phyloP scores from a whole-genome alignment of 2,797 vertebrate species.

The Liasis olivaceus region DNA sequence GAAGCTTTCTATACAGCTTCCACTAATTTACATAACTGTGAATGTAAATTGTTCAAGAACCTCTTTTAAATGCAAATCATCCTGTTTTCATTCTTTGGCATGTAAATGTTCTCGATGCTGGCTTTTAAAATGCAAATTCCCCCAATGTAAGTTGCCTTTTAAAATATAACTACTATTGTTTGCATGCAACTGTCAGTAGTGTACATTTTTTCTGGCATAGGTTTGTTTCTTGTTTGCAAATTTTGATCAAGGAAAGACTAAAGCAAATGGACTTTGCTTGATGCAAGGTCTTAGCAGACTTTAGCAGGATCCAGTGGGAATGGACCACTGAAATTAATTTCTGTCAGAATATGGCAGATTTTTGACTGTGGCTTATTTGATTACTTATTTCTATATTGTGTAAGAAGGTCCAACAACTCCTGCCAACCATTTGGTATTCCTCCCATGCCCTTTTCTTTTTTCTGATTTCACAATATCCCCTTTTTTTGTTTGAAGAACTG shows the following conservation, averaged over 20 bases:
- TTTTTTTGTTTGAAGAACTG: neutral
- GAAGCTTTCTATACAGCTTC: neutral
- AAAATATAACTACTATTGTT: neutral
- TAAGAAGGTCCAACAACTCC: neutral
- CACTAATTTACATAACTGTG: neutral
- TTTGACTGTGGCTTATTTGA: neutral
- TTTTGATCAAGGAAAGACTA: neutral
- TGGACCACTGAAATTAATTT: neutral
- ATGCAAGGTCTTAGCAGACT: neutral
- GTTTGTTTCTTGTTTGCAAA: neutral
- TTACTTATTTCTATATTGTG: neutral
- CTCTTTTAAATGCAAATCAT: slow-evolving; percentile 2
- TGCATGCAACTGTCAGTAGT: neutral
- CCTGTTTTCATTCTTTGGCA: neutral
- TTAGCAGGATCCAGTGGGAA: neutral
- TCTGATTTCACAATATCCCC: slow-evolving; percentile 4
- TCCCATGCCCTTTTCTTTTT: neutral
- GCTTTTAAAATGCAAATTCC: neutral
- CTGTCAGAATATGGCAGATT: neutral
- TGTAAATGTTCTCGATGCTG: neutral
- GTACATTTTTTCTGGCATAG: neutral
- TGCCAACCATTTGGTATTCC: neutral
- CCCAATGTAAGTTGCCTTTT: neutral
- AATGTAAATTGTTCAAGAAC: neutral
- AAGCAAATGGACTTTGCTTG: neutral